Base-by-base conservation (phyloP, 53 echinoderm and acorn worm genomes). In the Holothuria leucospilota region DNA sequence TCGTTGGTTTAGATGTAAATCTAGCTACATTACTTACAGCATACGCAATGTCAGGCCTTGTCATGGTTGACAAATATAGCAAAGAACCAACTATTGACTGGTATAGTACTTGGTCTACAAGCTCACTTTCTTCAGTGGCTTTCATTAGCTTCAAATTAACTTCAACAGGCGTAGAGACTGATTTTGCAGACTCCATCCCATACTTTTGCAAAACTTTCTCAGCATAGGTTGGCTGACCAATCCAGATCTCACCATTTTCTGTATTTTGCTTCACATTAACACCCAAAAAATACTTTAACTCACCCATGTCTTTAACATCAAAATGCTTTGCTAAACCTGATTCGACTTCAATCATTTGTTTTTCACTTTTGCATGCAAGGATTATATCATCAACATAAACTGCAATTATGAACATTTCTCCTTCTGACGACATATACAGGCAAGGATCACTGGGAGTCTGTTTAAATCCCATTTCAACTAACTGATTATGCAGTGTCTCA, bases 391-490 rank as follows among this genome's bases (percentile, higher is more conserved):
- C 70, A 24, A 70, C 70, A 34, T 70, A 70, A 23, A 70, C 70
- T 28, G 29, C 75, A 74, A 74, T 51, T 20, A 74, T 74, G 20
- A 51, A 74, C 75, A 74, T 42, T 46, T 74, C 52, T 74, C 75
- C 75, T 74, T 51, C 75, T 51, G 46, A 46, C 15, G 75, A 42
- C 75, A 40, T 40, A 46, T 74, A 74, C 20, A 74, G 40, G 26
- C 75, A 74, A 51, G 75, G 51, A 1, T 46, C n/a, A n/a, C n/a
- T n/a, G n/a, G n/a, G n/a, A n/a, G n/a, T n/a, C n/a, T n/a, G n/a
- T n/a, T n/a, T n/a, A 51, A 74, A 74, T 20, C 75, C 75, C 75
- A 74, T 74, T 42, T 74, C 75, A 51, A 42, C 20, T 51, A 74
- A 42, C 41, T 74, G 75, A 2, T 39, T 42, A 74, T 74, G 75